Conservation (phyloP, 2,113 vertebrate species). For the Calyptomena viridis region DNA sequence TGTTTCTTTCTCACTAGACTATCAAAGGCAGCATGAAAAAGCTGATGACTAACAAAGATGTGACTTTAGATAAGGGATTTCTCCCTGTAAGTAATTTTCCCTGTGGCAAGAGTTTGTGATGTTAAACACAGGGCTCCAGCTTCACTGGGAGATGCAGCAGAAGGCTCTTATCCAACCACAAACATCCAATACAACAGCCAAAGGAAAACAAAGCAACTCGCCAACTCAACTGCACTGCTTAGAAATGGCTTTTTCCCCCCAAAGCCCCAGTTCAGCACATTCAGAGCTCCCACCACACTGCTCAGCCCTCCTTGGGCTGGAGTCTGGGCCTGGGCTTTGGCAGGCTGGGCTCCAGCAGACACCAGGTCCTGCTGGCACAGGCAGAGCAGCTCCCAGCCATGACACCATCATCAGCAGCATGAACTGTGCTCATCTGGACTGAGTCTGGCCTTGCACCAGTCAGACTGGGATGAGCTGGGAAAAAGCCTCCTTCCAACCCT, state of each 20-base stretch:
- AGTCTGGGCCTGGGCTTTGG: neutral
- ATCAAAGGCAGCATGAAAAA: neutral
- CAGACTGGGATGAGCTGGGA: neutral
- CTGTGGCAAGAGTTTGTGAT: neutral
- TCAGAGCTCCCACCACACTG: neutral
- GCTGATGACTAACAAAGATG: conserved; percentile 44
- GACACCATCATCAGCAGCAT: neutral
- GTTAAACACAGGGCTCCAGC: neutral
- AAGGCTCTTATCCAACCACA: conserved; percentile 37
- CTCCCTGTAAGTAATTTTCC: neutral
- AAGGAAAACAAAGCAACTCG: conserved; percentile 32
- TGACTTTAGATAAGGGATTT: conserved; percentile 14
- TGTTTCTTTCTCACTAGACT: conserved; percentile 21
- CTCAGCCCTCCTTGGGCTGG: neutral
- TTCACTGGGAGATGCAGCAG: neutral
- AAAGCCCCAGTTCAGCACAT: neutral
- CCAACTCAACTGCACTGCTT: neutral
- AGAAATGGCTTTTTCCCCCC: neutral
- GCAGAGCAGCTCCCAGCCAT: neutral
- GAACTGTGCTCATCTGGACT: neutral
- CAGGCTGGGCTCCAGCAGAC: neutral
- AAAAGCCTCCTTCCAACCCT: neutral
- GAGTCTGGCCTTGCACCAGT: neutral
- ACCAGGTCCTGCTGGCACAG: neutral
- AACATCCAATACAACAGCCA: conserved; percentile 49